Base-by-base conservation (phyloP, 2,113 vertebrate genomes). In the Muscicapa adusta region DNA sequence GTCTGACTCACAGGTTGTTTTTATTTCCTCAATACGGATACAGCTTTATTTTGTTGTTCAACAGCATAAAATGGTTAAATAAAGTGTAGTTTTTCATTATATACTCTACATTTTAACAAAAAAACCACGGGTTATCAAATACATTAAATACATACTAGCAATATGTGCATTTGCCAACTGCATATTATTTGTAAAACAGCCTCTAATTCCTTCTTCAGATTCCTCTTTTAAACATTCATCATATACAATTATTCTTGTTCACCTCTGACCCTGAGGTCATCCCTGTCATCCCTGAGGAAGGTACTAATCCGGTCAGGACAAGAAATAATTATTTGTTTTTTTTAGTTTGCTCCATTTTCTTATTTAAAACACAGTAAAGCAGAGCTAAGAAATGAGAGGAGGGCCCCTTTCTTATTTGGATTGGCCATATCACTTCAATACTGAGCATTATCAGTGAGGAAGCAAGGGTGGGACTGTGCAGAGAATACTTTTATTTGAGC, bases 1-100 rank as follows among this genome's bases (percentile, higher is more conserved):
- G 43, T 68, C 89, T 92, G 77, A 84, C 51, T 95, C 71, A 73
- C 54, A 74, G 70, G 53, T 70, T 68, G 25, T 75, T 95, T 89
- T 91, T 79, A 78, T 91, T 91, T 94, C 48, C 43, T 75, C 50
- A 75, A 12, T 28, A 67, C 2, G 29, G 28, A 60, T 31, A 75
- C 38, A 50, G 45, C 22, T 80, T 91, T 73, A 33, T 9, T 10
- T 51, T 93, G 43, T n/a, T 83, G 67, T 43, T 88, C 24, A 85
- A 73, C 22, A 73, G 40, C 53, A 85, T 24, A 61, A 94, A 87
- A 85, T 36, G 23, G 76, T 85, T 91, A 91, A 91, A 45, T 57
- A 61, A 38, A 45, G 8, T 10, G 34, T 43, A 19, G 0, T 60
- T 90, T 63, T 81, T 8, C 10, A 45, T 20, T 70, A 25, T 31